These are phyloP conservation scores for Sarcophaga rosellei DNA, from an alignment of 2,888 invertebrate genomes.

Conservation along the genomic window DNA sequence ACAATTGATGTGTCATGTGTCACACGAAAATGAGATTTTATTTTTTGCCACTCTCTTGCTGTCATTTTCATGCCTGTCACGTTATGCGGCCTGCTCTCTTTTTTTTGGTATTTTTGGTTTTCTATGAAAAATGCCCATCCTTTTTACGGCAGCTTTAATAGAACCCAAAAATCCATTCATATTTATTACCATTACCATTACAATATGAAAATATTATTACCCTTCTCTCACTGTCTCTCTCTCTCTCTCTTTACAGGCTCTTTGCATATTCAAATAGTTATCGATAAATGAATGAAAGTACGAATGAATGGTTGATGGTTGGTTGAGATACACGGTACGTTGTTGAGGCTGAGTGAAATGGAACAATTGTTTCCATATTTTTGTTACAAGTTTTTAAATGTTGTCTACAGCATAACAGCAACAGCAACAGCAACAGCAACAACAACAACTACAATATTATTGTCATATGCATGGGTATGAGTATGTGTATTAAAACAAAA, in stretches of 20 bases:
- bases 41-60: conserved; percentile 1
- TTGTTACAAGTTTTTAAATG: conserved; percentile 59
- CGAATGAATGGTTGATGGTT: no score
- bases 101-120: neutral
- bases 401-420: conserved; percentile 30
- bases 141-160: conserved; percentile 14
- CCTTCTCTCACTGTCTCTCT: neutral
- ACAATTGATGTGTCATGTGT: conserved; percentile 79
- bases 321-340: neutral
- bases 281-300: conserved; percentile 1
- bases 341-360: neutral
- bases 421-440: conserved; percentile 26
- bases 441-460: conserved; percentile 30
- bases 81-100: conserved; percentile 52
- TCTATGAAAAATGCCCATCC: conserved; percentile 11
- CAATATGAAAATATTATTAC: neutral
- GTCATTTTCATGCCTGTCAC: conserved; percentile 58
- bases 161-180: neutral
- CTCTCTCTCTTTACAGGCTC: neutral
- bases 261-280: conserved; percentile 20
- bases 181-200: neutral
- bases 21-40: conserved; percentile 66
- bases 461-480: neutral
- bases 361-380: conserved; percentile 64
- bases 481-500: neutral